Base-by-base conservation (phyloP, 1,140 invertebrate genomes). In the Aplysia californica region DNA sequence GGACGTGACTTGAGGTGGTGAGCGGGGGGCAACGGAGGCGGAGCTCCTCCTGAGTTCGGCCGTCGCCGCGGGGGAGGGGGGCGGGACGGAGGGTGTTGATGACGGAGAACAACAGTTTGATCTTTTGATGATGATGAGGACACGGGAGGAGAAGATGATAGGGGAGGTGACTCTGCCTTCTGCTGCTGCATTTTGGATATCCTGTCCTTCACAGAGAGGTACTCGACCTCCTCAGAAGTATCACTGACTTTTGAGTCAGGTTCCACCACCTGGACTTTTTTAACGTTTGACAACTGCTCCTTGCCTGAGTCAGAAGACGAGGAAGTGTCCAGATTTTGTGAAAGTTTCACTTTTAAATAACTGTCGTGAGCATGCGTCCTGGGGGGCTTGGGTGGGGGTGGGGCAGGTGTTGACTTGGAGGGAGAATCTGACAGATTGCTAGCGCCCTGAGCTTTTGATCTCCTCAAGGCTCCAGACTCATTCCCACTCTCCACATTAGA, bases 291-390 rank as follows among this genome's bases (percentile, higher is more conserved):
- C 20, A 21, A 33, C 31, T 58, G 50, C 2, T 26, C 41, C 69
- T 23, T 31, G 31, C 21, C 58, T 50, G 10, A n/a, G 31, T 5
- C 6, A 15, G 6, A 10, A 5, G 58, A 23, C 6, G 6, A 6
- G 5, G 6, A 10, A 31, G 6, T 29, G 18, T 36, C 33, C 18
- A 5, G 23, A 10, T 31, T 36, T 36, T 66, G 10, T 29, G 56
- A 3, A 41, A 61, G 26, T 68, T 75, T 75, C n/a, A 33, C 33
- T 61, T 76, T 70, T 35, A 84, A 29, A 56, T 84, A 85, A 36
- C 77, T 69, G 76, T 87, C 87, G 82, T 92, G 91, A 69, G 90
- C 89, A 84, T 94, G 93, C 5, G 92, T 93, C 84, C 94, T 85
- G 1, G 94, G 94, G 29, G 94, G 94, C 84, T 95, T 95, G 80